Base-by-base conservation (phyloP, 30 jellyfish, hydroid and myxozoan genomes). In the Aurelia sp. region DNA sequence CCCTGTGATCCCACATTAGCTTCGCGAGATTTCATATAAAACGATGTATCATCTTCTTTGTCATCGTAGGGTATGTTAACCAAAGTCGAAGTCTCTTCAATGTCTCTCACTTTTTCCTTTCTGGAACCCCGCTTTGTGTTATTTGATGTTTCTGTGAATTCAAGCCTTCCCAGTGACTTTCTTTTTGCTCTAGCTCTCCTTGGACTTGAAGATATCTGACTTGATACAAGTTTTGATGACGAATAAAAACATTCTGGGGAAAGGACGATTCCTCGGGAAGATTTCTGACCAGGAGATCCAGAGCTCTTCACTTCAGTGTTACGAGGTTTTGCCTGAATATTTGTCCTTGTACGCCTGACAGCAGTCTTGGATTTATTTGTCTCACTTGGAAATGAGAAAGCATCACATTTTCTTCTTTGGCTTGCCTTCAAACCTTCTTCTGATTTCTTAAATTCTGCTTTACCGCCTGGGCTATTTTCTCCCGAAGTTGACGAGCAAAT, bases 191-290 rank as follows among this genome's bases (percentile, higher is more conserved):
- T 55, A 20, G 27, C 8, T 27, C 23, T 19, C 73, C 59, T 74
- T 17, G 58, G n/a, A 55, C 58, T 74, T 11, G 30, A 50, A 17
- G 73, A n/a, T 16, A 11, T 40, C 51, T 30, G 79, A 53, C 44
- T 13, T 20, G 89, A 40, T 4, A 18, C 18, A 62, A 55, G 71
- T 62, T 63, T 62, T 8, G 89, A 62, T 22, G 76, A 55, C 1
- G 89, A 61, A 50, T 47, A 62, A 44, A 62, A 47, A 13, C 51
- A 55, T 63, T 40, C 63, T 3, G 89, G 79, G 0, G 79, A 20
- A 66, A 78, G 22, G 0, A 21, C 59, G n/a, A 73, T 59, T 21
- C 13, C 33, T 59, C 69, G 13, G 13, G 69, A 59, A 59, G 69
- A 18, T 21, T 59, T 59, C 23, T 18, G 23, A 6, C 33, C 69